These are phyloP conservation scores for Lophochroa leadbeateri DNA, from an alignment of 2,113 vertebrate species.

Conservation along the genomic window DNA sequence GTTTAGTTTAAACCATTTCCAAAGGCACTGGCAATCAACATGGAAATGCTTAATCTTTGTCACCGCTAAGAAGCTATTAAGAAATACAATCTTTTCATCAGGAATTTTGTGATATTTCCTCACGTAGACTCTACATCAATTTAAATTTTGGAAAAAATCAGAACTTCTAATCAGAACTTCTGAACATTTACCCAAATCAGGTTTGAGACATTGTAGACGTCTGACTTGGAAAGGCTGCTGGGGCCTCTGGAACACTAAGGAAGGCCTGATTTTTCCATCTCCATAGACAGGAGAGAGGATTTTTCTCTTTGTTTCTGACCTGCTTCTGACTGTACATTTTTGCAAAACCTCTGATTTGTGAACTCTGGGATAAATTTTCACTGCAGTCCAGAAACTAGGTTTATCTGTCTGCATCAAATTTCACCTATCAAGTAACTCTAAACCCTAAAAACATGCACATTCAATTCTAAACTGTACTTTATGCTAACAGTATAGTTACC, in stretches of 20 bases:
- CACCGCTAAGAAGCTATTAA: not conserved
- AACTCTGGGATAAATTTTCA: not conserved
- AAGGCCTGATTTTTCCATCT: not conserved
- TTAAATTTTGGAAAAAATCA: not conserved
- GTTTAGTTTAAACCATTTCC: not conserved
- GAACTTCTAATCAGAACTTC: not conserved
- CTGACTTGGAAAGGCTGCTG: not conserved
- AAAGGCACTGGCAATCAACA: not conserved
- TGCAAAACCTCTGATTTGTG: not conserved
- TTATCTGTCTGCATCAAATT: not conserved
- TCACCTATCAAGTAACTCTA: not conserved
- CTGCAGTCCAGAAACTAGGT: not conserved
- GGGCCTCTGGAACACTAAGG: not conserved
- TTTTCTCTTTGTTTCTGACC: not conserved
- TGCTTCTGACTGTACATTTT: not conserved
- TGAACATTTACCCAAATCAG: not conserved
- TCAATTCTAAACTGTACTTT: not conserved
- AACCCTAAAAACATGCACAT: not conserved
- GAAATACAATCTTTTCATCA: not conserved
- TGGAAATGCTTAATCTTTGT: not conserved
- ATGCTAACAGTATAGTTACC: not conserved
- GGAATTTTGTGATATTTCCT: not conserved
- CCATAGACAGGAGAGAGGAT: not conserved
- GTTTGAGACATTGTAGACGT: not conserved
- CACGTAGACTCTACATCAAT: rapidly evolving